phyloP scores from a whole-genome alignment of 2,888 invertebrate species.

The Mythimna loreyi region DNA sequence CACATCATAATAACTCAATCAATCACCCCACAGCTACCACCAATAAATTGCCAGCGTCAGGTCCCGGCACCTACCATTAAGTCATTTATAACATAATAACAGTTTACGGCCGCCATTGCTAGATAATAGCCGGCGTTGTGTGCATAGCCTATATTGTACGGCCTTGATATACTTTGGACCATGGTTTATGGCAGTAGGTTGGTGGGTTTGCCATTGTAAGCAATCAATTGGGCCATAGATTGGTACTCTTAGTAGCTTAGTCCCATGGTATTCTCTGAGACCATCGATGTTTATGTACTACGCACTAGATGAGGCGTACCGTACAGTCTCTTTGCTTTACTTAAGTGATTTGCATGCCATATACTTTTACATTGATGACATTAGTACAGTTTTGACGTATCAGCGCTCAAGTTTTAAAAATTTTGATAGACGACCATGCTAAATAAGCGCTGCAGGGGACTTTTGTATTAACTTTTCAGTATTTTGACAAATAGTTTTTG shows the following conservation, averaged over 20 bases:
- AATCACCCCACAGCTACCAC: constrained; percentile 6
- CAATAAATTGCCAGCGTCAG: constrained; percentile 9
- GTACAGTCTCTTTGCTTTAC: too few species aligned
- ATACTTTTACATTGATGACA: too few species aligned
- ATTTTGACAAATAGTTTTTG: too few species aligned
- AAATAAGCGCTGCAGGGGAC: too few species aligned
- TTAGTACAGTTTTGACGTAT: too few species aligned
- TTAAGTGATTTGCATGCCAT: too few species aligned
- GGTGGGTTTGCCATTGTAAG: background rate
- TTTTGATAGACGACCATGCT: too few species aligned
- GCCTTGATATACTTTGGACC: constrained; percentile 43
- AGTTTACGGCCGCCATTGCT: constrained; percentile 21
- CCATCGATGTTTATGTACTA: too few species aligned
- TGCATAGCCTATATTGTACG: constrained; percentile 45
- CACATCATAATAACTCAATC: constrained; percentile 28
- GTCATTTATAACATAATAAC: constrained; percentile 51
- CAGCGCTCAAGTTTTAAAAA: too few species aligned
- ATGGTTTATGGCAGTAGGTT: constrained; percentile 24
- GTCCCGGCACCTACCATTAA: constrained; percentile 34
- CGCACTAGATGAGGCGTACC: too few species aligned
- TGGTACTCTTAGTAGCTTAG: background rate
- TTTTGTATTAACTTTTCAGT: too few species aligned
- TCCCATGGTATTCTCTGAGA: background rate
- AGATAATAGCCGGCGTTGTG: constrained; percentile 45
- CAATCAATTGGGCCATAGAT: background rate